phyloP scores from a whole-genome alignment of 2,113 vertebrate genomes.

The Microtus pennsylvanicus region DNA sequence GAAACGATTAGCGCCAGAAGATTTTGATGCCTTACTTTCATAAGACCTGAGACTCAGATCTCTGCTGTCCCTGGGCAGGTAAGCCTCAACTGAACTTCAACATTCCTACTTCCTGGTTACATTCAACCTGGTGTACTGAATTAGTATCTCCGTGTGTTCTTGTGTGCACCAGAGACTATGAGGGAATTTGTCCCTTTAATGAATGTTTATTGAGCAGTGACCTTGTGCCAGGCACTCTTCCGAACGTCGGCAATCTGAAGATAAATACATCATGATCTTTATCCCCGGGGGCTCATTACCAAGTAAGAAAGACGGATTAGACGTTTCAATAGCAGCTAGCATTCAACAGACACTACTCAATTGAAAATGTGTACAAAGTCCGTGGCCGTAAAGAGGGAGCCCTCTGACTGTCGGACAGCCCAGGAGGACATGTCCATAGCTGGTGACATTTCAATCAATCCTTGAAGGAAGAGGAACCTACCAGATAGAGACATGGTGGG shows the following conservation, averaged over 20 bases:
- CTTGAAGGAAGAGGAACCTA: slow-evolving; percentile 2
- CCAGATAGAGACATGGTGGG: not conserved
- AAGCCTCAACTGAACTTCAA: not conserved
- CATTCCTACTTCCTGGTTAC: not conserved
- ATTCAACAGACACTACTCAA: slow-evolving; percentile 34
- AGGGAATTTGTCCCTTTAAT: not conserved
- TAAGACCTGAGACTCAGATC: not conserved
- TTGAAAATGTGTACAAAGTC: slow-evolving; percentile 47
- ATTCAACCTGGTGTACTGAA: not conserved
- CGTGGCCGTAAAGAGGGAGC: not conserved
- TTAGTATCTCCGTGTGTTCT: not conserved
- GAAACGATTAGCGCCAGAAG: not conserved
- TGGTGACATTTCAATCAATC: not conserved
- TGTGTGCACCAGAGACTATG: not conserved
- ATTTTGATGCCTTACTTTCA: not conserved
- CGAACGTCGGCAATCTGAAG: slow-evolving; percentile 10
- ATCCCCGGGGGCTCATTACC: slow-evolving; percentile 31
- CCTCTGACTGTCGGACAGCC: not conserved
- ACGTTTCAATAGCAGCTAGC: slow-evolving; percentile 30
- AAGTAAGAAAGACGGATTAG: slow-evolving; percentile 44
- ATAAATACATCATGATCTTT: slow-evolving; percentile 38
- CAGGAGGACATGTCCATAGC: not conserved
- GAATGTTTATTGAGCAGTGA: slow-evolving; percentile 35
- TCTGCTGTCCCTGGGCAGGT: not conserved
- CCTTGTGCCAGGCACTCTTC: slow-evolving; percentile 20